phyloP scores from a whole-genome alignment of 2,797 vertebrate species.

The Hirundo rustica region DNA sequence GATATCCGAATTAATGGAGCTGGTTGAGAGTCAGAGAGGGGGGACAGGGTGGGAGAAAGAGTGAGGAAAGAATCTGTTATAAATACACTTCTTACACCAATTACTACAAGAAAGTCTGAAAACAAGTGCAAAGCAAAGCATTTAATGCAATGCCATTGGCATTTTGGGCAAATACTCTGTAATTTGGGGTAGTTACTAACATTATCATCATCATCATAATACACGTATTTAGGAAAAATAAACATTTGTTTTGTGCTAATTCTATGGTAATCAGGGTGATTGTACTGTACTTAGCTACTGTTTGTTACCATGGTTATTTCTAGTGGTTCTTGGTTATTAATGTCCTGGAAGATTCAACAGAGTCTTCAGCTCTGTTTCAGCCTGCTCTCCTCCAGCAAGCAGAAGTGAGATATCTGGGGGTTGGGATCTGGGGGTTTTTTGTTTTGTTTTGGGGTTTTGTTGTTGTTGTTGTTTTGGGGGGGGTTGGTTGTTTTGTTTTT shows the following conservation, averaged over 20 bases:
- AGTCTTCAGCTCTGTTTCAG: slow-evolving; percentile 37
- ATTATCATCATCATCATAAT: slow-evolving; percentile 71
- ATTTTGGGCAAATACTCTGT: slow-evolving; percentile 58
- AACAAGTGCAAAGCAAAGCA: slow-evolving; percentile 68
- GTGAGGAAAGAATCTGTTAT: slow-evolving; percentile 34
- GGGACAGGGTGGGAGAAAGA: not conserved
- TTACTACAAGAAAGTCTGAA: slow-evolving; percentile 50
- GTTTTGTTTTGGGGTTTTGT: no score
- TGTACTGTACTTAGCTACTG: slow-evolving; percentile 75
- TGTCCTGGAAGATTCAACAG: slow-evolving; percentile 69
- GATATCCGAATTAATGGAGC: not conserved
- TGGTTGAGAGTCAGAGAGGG: not conserved
- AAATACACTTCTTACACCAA: slow-evolving; percentile 52
- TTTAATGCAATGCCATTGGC: slow-evolving; percentile 50
- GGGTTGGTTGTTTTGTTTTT: not conserved
- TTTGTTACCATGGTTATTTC: slow-evolving; percentile 80
- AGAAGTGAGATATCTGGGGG: not conserved
- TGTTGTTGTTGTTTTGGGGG: no score
- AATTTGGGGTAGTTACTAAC: slow-evolving; percentile 68
- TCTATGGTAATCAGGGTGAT: slow-evolving; percentile 80
- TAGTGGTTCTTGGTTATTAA: slow-evolving; percentile 75
- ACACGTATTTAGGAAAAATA: slow-evolving; percentile 75
- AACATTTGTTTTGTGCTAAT: slow-evolving; percentile 82
- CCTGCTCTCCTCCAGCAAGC: slow-evolving; percentile 19
- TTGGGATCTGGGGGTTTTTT: not conserved